Evolutionary conservation across 2,888 invertebrate genomes (phyloP).

Genomic region (Nomada ferruginata): DNA sequence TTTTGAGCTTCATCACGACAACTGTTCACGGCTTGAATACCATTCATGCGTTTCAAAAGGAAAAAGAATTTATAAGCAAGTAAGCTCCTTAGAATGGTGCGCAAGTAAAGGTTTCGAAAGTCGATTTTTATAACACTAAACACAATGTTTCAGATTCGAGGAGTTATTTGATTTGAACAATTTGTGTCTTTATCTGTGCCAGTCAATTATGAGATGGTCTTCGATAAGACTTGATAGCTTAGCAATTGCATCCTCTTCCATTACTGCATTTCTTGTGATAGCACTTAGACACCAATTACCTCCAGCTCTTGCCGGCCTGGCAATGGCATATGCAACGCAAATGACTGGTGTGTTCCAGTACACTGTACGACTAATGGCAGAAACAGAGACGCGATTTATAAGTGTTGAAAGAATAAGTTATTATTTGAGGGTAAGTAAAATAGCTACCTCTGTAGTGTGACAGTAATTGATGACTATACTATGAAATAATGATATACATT

Average conservation of each 20-base stretch:
- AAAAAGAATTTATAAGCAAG: slow-evolving; percentile 84
- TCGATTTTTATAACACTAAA: no score
- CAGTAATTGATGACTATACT: neutral
- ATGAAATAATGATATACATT: slow-evolving; percentile 34
- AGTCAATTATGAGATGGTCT: slow-evolving; percentile 84
- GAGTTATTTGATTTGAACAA: slow-evolving; percentile 85
- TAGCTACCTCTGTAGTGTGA: neutral
- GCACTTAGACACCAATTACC: slow-evolving; percentile 83
- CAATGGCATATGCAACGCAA: slow-evolving; percentile 87
- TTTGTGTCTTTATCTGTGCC: slow-evolving; percentile 84
- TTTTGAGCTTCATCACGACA: slow-evolving; percentile 86
- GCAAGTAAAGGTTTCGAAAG: no score
- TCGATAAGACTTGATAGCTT: slow-evolving; percentile 76
- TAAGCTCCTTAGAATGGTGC: slow-evolving; percentile 66
- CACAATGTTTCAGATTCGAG: slow-evolving; percentile 82
- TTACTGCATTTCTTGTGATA: slow-evolving; percentile 85
- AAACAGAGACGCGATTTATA: slow-evolving; percentile 85
- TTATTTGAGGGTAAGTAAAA: slow-evolving; percentile 76
- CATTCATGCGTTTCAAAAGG: slow-evolving; percentile 87
- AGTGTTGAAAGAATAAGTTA: slow-evolving; percentile 84
- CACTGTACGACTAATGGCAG: slow-evolving; percentile 84
- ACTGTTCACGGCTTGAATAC: slow-evolving; percentile 87
- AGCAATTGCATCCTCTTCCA: slow-evolving; percentile 82
- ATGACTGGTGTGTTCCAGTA: slow-evolving; percentile 87
- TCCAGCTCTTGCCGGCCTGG: slow-evolving; percentile 87